These are phyloP conservation scores for Platerodrilus igneus DNA, from an alignment of 2,888 invertebrate species.

Conservation along the genomic window DNA sequence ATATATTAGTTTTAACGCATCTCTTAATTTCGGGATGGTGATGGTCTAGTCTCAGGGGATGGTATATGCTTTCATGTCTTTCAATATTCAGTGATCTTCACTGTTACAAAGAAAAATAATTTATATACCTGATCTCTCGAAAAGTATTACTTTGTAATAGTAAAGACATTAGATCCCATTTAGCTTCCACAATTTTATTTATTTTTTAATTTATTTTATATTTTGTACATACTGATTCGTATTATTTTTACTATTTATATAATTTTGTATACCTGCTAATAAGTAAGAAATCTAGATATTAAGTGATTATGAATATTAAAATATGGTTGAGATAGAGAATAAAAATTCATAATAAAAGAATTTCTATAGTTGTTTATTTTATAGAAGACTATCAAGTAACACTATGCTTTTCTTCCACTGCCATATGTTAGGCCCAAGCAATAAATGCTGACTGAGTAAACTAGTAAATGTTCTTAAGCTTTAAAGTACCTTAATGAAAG, in stretches of 20 bases:
- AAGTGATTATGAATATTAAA: no score
- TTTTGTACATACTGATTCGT: constrained; percentile 18
- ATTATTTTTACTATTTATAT: constrained; percentile 20
- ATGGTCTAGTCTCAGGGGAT: constrained; percentile 39
- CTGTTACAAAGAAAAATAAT: constrained; percentile 39
- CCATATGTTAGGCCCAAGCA: no score
- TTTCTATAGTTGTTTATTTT: no score
- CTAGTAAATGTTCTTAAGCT: no score
- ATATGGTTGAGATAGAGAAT: no score
- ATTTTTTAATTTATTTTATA: constrained; percentile 9
- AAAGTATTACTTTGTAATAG: constrained; percentile 17
- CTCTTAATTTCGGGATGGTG: constrained; percentile 39
- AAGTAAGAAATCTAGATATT: no score
- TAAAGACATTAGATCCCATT: constrained; percentile 12
- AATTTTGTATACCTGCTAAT: constrained; percentile 21
- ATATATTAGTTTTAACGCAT: constrained; percentile 24
- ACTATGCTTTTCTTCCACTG: no score
- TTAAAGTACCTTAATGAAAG: no score
- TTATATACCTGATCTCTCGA: constrained; percentile 9
- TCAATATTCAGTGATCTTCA: constrained; percentile 27
- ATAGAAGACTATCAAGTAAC: no score
- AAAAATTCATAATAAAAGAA: no score
- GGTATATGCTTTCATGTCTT: constrained; percentile 25
- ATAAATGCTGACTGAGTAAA: no score
- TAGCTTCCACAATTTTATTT: constrained; percentile 10